Percentiles rank a stretch among this genome's conserved stretches.
phyloP scores from a whole-genome alignment of 2,888 invertebrate genomes.

The Drosophila suboccidentalis region DNA sequence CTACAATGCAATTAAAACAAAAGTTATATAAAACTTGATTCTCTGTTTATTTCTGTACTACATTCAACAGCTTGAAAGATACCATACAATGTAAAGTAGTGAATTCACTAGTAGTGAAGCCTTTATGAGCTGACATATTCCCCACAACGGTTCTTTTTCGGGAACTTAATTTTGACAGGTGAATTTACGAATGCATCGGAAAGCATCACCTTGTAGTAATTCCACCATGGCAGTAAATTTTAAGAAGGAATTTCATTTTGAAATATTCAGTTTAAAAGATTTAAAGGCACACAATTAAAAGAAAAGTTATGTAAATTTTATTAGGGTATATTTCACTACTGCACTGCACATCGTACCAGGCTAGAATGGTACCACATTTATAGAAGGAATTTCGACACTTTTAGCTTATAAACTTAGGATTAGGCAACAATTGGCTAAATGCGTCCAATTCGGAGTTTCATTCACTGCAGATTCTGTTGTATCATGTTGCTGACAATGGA shows the following conservation, averaged over 20 bases:
- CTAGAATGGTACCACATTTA: constrained; percentile 1
- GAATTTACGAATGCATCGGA: not conserved
- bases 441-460: not conserved
- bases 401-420: constrained; percentile 33
- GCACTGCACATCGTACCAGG: not conserved
- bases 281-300: not conserved
- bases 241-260: too few relatives aligned
- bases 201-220: too few relatives aligned
- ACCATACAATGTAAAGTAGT: too few relatives aligned
- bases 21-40: constrained; percentile 2
- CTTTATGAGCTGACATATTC: too few relatives aligned
- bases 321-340: constrained; percentile 7
- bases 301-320: constrained; percentile 7
- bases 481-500: constrained; percentile 84
- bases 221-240: too few relatives aligned
- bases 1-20: constrained; percentile 17
- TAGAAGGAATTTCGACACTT: not conserved
- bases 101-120: too few relatives aligned
- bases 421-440: constrained; percentile 51
- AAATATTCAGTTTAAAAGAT: too few relatives aligned
- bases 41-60: too few relatives aligned
- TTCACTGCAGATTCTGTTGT: constrained; percentile 59
- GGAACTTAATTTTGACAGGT: too few relatives aligned
- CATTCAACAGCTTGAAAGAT: too few relatives aligned
- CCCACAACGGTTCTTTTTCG: too few relatives aligned